These are phyloP conservation scores for Podotricha telesiphe DNA, from an alignment of 2,888 invertebrate genomes.

Conservation along the genomic window DNA sequence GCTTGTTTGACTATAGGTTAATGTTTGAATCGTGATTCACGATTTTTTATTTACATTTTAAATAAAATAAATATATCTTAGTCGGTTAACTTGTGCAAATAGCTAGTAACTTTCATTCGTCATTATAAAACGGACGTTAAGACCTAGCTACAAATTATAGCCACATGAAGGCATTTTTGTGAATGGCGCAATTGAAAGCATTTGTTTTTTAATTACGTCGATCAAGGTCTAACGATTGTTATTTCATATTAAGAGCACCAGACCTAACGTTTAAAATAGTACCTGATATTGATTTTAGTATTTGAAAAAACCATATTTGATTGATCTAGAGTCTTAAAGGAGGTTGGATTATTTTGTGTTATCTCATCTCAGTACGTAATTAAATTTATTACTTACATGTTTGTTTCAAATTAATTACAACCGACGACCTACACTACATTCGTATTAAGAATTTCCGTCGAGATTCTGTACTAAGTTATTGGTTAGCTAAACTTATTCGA, in stretches of 20 bases:
- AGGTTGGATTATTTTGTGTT: constrained; percentile 12
- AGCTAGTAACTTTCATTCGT: not conserved
- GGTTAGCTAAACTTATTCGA: not conserved
- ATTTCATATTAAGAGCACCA: constrained; percentile 45
- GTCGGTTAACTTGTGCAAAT: not conserved
- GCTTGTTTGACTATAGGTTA: not conserved
- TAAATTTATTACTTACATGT: not conserved
- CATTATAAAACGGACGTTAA: constrained; percentile 3
- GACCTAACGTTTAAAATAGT: constrained; percentile 24
- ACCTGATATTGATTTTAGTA: constrained; percentile 5
- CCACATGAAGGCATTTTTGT: constrained; percentile 48
- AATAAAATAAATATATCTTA: not conserved
- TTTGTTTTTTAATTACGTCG: constrained; percentile 49
- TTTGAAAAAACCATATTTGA: constrained; percentile 13
- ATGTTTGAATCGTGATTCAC: not conserved
- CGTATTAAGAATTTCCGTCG: not conserved
- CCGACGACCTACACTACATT: not conserved
- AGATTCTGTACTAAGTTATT: not conserved
- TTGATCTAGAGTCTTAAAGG: not conserved
- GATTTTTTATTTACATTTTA: not conserved
- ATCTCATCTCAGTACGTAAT: not conserved
- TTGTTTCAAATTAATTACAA: not conserved
- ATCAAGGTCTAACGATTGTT: constrained; percentile 58
- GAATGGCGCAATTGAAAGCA: constrained; percentile 74
- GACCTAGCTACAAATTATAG: constrained; percentile 6